Evolutionary conservation across 1,140 invertebrate species (phyloP).

Genomic region (Musca vetustissima): DNA sequence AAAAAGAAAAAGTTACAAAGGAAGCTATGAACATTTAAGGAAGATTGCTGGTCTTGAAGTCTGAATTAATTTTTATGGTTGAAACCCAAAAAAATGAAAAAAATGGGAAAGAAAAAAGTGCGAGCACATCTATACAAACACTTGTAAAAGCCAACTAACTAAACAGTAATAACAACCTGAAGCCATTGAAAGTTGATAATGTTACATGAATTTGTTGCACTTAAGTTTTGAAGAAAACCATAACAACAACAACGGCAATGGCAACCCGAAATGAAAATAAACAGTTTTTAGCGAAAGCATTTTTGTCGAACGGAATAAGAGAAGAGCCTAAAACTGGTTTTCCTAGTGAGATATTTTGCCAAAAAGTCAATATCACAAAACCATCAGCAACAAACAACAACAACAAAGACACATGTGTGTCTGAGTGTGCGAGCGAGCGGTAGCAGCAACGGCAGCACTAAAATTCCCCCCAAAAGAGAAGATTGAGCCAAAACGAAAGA

Average conservation of each 20-base stretch:
- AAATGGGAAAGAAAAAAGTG: slow-evolving; percentile 7
- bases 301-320: slow-evolving; percentile 9
- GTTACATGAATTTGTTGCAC: slow-evolving; percentile 50
- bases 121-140: not conserved
- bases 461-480: slow-evolving; percentile 28
- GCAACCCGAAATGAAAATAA: too few species aligned
- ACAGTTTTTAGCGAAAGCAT: slow-evolving; percentile 21
- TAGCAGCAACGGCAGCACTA: not conserved
- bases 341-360: slow-evolving; percentile 7
- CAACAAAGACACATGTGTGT: not conserved
- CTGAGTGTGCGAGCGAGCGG: too few species aligned
- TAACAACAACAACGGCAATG: not conserved
- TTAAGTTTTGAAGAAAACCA: not conserved
- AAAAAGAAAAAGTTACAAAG: not conserved
- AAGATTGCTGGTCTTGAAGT: slow-evolving; percentile 2
- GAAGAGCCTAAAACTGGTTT: slow-evolving; percentile 17
- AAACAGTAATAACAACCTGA: slow-evolving; percentile 1
- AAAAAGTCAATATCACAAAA: slow-evolving; percentile 10
- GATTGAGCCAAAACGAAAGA: slow-evolving; percentile 48
- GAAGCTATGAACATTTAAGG: slow-evolving; percentile 16
- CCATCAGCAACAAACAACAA: slow-evolving; percentile 1
- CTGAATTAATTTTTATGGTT: not conserved
- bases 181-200: slow-evolving; percentile 45
- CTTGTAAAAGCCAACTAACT: too few species aligned
- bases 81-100: slow-evolving; percentile 4